Evolutionary conservation across 1,140 invertebrate species (phyloP), one percentile per base, ranked within the genome.

Genomic region (Acyrthosiphon pisum): DNA sequence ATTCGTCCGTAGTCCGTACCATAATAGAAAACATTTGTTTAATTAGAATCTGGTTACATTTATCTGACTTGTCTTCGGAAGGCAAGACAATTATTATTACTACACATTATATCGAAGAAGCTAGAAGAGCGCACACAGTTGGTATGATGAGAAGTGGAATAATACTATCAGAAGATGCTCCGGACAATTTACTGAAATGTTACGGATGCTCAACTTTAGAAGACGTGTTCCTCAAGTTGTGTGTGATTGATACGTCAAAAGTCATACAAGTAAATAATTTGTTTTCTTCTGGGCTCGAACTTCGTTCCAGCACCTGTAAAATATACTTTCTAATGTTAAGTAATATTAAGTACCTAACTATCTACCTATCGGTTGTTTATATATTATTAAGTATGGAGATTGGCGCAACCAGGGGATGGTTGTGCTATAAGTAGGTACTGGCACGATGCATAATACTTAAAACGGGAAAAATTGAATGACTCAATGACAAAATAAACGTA

Each of bases 51-150:
- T 92, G 90, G 90, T 92, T 92, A 83, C 90, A 92, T 92, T 50
- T 92, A 83, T 92, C 90, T 7, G 68, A 92, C 44, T 46, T 95
- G n/a, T 92, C 90, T 11, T 92, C 90, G 93, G 96, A 96, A 44
- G 96, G 96, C 41, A 97, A 96, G 50, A 96, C 97, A 3, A 96
- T 98, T 50, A 97, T 99, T 68, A 98, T 99, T 87, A 99, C 98
- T 1, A 99, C 98, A 30, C 98, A 99, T 96, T 99, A 99, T 94
- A 98, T 99, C 86, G 98, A 99, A 94, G 98, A 99, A 95, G 97
- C 98, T 7, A 96, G 97, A 94, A 97, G 98, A 95, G 97, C 98
- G 26, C 96, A 98, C 95, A 96, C 94, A 95, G 96, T 96, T 93
- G 96, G 96, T 37, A 94, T 97, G 44, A 97, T 97, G 96, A 95